Percentiles rank a stretch among this genome's conserved stretches.
Conservation (phyloP, 2,888 invertebrate genomes). For the Heliconius charithonia region DNA sequence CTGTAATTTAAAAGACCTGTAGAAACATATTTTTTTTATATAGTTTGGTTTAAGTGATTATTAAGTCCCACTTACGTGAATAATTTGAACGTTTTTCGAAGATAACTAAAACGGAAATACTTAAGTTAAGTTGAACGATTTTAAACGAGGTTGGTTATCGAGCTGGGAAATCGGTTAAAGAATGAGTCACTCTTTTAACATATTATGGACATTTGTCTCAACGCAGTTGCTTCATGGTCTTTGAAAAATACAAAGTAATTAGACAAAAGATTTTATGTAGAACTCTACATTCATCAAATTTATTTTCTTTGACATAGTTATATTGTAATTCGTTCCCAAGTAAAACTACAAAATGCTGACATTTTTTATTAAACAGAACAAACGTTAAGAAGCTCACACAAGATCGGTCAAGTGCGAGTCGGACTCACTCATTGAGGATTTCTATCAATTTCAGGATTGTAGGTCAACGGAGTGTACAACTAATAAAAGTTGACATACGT, state of each 20-base stretch:
- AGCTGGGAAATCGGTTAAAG: constrained; percentile 48
- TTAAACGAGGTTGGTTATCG: constrained; percentile 47
- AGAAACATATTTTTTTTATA: background rate
- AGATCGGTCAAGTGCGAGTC: too few relatives aligned
- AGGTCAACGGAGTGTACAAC: too few relatives aligned
- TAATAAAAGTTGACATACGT: too few relatives aligned
- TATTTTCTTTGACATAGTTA: background rate
- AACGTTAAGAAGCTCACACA: background rate
- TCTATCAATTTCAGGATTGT: too few relatives aligned
- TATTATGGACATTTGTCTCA: constrained; percentile 39
- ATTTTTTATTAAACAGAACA: background rate
- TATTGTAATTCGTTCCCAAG: background rate
- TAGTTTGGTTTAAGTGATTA: constrained; percentile 19
- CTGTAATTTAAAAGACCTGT: background rate
- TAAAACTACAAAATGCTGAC: background rate
- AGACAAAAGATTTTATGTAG: background rate
- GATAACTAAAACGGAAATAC: constrained; percentile 49
- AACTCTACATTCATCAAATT: background rate
- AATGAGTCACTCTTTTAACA: constrained; percentile 54
- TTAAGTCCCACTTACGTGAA: constrained; percentile 42
- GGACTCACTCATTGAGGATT: too few relatives aligned
- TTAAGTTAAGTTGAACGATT: constrained; percentile 48
- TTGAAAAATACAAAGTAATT: constrained; percentile 8
- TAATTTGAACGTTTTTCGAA: constrained; percentile 38
- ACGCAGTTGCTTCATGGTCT: background rate